A percentile compares a stretch with the other conserved stretches of the same genome.
Conservation (phyloP, 1,140 invertebrate species). For the Tachypleus tridentatus region DNA sequence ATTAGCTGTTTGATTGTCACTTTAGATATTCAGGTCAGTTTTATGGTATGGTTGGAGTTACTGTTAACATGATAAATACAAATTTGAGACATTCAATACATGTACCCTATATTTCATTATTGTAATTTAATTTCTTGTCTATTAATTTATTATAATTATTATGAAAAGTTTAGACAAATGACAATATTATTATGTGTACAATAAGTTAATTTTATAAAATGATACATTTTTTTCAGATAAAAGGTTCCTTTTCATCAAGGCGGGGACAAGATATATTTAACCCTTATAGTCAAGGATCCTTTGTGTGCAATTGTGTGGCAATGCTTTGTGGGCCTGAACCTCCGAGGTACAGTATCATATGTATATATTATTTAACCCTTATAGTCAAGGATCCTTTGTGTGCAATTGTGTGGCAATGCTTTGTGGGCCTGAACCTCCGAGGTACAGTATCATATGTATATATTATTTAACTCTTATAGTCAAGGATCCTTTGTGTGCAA, state of each 20-base stretch:
- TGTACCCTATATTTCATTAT: too few relatives aligned
- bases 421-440: conserved; percentile 55
- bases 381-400: conserved; percentile 82
- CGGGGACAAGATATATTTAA: conserved; percentile 72
- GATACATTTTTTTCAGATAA: conserved; percentile 53
- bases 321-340: conserved; percentile 82
- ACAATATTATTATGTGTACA: not conserved
- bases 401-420: conserved; percentile 84
- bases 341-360: conserved; percentile 36
- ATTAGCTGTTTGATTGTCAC: too few relatives aligned
- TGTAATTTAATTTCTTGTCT: too few relatives aligned
- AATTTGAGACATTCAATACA: too few relatives aligned
- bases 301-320: conserved; percentile 82
- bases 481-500: conserved; percentile 83
- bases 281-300: conserved; percentile 84
- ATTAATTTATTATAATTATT: too few relatives aligned
- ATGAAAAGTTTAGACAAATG: too few relatives aligned
- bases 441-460: too few relatives aligned
- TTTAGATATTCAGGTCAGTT: too few relatives aligned
- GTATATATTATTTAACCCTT: conserved; percentile 60
- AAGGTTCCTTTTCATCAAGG: conserved; percentile 85
- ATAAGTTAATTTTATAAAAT: not conserved
- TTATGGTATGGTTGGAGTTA: not conserved
- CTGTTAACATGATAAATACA: not conserved
- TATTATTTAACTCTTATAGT: conserved; percentile 76